Percentiles rank a stretch among this genome's conserved stretches.
phyloP scores from a whole-genome alignment of 2,888 invertebrate genomes.

The Drosophila rellima region DNA sequence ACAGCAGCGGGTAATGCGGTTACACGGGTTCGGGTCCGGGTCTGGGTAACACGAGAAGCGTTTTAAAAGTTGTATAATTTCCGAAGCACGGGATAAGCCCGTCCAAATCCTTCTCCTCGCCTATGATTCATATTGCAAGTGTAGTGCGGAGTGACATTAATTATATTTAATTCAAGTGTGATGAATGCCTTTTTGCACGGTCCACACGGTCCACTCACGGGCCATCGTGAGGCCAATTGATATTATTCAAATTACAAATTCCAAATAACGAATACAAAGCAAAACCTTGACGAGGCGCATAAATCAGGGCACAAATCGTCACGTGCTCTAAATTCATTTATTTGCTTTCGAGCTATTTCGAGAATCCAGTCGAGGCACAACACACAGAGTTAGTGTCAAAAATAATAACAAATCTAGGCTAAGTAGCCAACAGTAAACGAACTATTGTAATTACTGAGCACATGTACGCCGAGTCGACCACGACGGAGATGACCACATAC shows the following conservation, averaged over 20 bases:
- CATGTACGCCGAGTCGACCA: slow-evolving; percentile 77
- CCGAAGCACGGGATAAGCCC: slow-evolving; percentile 30
- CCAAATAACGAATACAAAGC: slow-evolving; percentile 6
- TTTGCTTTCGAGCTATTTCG: slow-evolving; percentile 32
- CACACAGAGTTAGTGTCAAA: slow-evolving; percentile 43
- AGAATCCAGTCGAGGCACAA: slow-evolving; percentile 64
- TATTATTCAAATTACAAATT: slow-evolving; percentile 71
- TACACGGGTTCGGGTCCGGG: slow-evolving; percentile 42
- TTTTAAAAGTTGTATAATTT: slow-evolving; percentile 42
- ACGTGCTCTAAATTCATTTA: slow-evolving; percentile 78
- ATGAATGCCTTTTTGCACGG: slow-evolving; percentile 71
- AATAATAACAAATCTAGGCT: slow-evolving; percentile 65
- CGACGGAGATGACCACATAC: slow-evolving; percentile 79
- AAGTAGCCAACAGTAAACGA: slow-evolving; percentile 43
- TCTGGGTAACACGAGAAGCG: slow-evolving; percentile 30
- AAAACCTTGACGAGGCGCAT: slow-evolving; percentile 48
- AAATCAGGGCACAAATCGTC: slow-evolving; percentile 72
- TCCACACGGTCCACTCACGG: slow-evolving; percentile 21
- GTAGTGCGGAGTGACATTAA: slow-evolving; percentile 69
- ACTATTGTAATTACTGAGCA: slow-evolving; percentile 26
- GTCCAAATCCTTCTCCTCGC: slow-evolving; percentile 19
- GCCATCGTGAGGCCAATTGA: slow-evolving; percentile 22
- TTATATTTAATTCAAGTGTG: slow-evolving; percentile 61
- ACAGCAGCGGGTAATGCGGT: slow-evolving; percentile 68
- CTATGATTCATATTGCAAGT: slow-evolving; percentile 53